Base-by-base conservation (phyloP, 37 sponge, comb jelly and placozoan species). In the Cladorhizidae sp. region DNA sequence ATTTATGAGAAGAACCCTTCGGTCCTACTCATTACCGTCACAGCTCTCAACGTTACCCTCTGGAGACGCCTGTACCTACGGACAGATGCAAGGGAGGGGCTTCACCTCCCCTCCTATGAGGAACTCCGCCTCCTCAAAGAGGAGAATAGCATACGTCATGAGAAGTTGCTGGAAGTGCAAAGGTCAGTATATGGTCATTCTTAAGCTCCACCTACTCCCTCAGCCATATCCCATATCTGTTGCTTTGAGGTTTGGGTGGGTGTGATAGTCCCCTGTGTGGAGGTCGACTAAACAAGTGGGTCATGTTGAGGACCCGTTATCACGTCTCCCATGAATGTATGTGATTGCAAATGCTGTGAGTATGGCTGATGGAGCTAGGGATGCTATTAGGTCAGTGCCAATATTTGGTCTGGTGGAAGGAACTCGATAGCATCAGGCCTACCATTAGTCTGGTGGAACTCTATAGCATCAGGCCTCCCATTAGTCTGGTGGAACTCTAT, bases 1-100 rank as follows among this genome's bases (percentile, higher is more conserved):
- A 67, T 88, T n/a, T 92, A 88, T 58, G 73, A 69, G 33, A 63
- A 38, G 40, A 85, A 88, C 72, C 40, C 68, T 18, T n/a, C 70
- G 9, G 70, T 83, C 1, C 82, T 92, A 38, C 39, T 76, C 18
- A 40, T 83, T 22, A 69, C 76, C 0, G 57, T 76, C 31, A 38
- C 70, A n/a, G 32, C 58, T 69, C 77, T 76, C 57, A 76, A 57
- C 57, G 68, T 75, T 39, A 69, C 70, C 2, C 62, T 85, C 6
- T 85, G 86, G 86, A 57, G 57, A 65, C 36, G 79, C 22, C 64
- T 85, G 39, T 85, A 85, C 36, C 52, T 85, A 18, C 58, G 83
- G 11, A 62, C 39, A 14, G 55, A 43, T 32, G 40, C 31, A 18
- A 36, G 75, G 42, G 36, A 40, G 0, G 18, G 40, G 0, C 70